Evolutionary conservation across 2,797 vertebrate genomes (phyloP).

Genomic region (Anolis apletophallus): DNA sequence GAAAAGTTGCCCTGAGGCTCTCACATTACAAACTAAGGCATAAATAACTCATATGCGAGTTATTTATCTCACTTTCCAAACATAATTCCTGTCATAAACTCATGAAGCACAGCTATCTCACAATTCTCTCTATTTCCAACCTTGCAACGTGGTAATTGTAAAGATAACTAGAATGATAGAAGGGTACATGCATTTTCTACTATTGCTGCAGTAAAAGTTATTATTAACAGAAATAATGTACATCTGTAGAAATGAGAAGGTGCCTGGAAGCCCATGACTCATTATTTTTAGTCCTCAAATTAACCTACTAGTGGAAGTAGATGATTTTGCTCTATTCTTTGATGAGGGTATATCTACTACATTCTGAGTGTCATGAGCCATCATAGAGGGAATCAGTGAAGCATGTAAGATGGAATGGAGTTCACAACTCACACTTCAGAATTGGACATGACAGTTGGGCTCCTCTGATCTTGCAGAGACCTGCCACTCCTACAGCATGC

Average conservation of each 20-base stretch:
- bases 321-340: background rate
- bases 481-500: background rate
- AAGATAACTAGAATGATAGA: background rate
- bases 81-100: background rate
- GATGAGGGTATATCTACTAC: background rate
- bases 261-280: background rate
- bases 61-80: background rate
- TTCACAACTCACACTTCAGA: background rate
- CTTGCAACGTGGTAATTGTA: background rate
- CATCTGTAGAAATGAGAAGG: background rate
- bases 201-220: too few relatives aligned
- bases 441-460: background rate
- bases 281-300: background rate
- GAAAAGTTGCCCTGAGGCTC: too few relatives aligned
- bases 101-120: background rate
- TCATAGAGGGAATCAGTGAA: background rate
- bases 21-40: too few relatives aligned
- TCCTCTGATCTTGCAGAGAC: background rate
- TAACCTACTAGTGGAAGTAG: background rate
- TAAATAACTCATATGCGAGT: background rate
- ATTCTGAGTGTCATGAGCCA: background rate
- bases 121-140: background rate
- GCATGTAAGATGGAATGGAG: background rate
- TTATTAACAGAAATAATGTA: background rate
- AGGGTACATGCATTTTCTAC: too few relatives aligned